These are phyloP conservation scores for Semaprochilodus insignis DNA, from an alignment of 2,797 vertebrate species.

Conservation along the genomic window DNA sequence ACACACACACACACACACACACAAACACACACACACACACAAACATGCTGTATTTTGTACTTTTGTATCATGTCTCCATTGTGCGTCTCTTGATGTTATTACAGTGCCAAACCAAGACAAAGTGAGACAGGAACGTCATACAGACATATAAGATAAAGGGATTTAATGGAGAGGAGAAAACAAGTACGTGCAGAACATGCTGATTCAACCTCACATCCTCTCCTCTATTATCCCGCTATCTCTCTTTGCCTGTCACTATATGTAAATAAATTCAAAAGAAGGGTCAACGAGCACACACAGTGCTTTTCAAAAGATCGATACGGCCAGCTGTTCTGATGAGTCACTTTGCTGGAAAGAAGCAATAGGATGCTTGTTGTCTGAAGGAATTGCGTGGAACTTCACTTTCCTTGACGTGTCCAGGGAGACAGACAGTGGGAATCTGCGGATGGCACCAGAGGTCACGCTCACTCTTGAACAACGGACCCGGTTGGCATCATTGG, in stretches of 20 bases:
- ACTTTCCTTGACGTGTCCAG: constrained; percentile 1
- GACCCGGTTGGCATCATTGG: not conserved
- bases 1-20: constrained; percentile 47
- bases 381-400: not conserved
- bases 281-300: constrained; percentile 51
- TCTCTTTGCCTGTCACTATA: constrained; percentile 49
- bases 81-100: constrained; percentile 23
- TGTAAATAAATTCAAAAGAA: constrained; percentile 73
- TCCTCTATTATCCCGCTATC: constrained; percentile 20
- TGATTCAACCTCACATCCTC: constrained; percentile 8
- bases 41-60: constrained; percentile 52
- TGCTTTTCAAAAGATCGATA: constrained; percentile 66
- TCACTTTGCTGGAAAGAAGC: constrained; percentile 21
- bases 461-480: not conserved
- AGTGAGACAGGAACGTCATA: not conserved
- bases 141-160: not conserved
- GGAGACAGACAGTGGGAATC: constrained; percentile 8
- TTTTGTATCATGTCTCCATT: constrained; percentile 29
- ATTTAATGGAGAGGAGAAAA: not conserved
- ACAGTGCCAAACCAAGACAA: constrained; percentile 48
- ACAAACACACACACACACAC: constrained; percentile 49
- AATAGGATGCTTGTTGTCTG: constrained; percentile 14
- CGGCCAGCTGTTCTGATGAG: constrained; percentile 28
- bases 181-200: not conserved
- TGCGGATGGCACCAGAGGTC: constrained; percentile 14